These are phyloP conservation scores for Pollenia griseotomentosa DNA, from an alignment of 2,888 invertebrate species.

Conservation along the genomic window DNA sequence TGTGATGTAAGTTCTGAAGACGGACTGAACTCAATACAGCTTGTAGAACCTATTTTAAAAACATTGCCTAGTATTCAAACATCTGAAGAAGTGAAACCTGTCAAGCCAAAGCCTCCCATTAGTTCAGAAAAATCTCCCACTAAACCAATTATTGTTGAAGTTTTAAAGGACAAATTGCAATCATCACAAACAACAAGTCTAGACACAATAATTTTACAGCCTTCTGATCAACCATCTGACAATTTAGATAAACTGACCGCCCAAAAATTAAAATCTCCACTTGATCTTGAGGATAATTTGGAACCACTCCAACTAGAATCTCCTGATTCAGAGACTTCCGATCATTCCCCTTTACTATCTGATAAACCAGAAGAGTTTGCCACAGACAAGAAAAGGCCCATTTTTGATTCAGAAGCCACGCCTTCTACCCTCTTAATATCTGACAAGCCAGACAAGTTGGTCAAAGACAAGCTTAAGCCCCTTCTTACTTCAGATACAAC, in stretches of 20 bases:
- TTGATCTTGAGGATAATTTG: background rate
- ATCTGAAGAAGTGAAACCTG: no score
- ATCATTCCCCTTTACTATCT: background rate
- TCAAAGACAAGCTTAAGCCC: no score
- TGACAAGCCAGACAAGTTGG: background rate
- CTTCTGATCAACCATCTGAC: background rate
- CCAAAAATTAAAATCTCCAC: background rate
- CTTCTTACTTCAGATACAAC: no score
- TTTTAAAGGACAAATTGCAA: background rate
- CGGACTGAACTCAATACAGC: no score
- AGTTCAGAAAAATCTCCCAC: background rate
- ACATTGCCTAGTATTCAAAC: no score
- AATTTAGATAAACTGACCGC: background rate
- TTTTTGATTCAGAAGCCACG: background rate
- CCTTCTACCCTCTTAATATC: background rate
- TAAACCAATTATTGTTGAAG: background rate
- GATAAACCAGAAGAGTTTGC: background rate
- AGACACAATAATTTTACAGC: no score
- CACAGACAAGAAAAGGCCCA: constrained; percentile 15
- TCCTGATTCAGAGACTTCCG: background rate
- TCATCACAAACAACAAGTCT: no score
- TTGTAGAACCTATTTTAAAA: no score
- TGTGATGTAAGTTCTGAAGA: no score
- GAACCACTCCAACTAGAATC: background rate
- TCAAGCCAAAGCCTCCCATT: background rate